Base-by-base conservation (phyloP, 2,113 vertebrate species). In the Eulacestoma nigropectus region DNA sequence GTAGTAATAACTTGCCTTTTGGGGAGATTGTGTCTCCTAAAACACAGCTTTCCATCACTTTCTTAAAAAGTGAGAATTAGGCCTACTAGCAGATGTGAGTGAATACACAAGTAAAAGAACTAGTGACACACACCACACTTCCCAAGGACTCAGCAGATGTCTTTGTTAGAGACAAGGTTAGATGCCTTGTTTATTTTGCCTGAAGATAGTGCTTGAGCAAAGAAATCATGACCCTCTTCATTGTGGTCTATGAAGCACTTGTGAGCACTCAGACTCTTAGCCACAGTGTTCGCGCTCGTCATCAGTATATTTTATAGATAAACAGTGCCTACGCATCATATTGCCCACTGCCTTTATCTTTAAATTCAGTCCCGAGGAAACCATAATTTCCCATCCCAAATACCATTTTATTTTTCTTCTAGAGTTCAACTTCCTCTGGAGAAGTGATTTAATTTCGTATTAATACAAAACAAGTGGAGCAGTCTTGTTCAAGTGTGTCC, bases 231-330 rank as follows among this genome's bases (percentile, higher is more conserved):
- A 76, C 39, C 20, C 30, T 65, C 60, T 89, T 39, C 46, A 37
- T 52, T 37, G 57, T 9, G 32, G 25, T 75, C n/a, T 37, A 4
- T 20, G 17, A 47, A 87, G 39, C 21, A 57, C 42, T 57, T 52
- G 16, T 3, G 8, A 87, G 29, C 22, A 20, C 7, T 70, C 46
- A 64, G 37, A 78, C 30, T n/a, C 47, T 73, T 22, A 25, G 44
- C 32, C 32, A 85, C 23, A 30, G 4, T n/a, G 25, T 64, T 88
- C 53, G 47, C 0, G 0, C 17, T 26, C 27, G 16, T n/a, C 4
- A 7, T 35, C 33, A 37, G 29, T 23, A 16, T 35, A 19, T 59
- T 70, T 77, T 78, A 46, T 74, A 70, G 35, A 65, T 46, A 86
- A 67, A 50, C 10, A 49, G 4, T 39, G 14, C 26, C 20, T 42